Conservation (phyloP, 2,797 vertebrate genomes). For the Todus mexicanus region DNA sequence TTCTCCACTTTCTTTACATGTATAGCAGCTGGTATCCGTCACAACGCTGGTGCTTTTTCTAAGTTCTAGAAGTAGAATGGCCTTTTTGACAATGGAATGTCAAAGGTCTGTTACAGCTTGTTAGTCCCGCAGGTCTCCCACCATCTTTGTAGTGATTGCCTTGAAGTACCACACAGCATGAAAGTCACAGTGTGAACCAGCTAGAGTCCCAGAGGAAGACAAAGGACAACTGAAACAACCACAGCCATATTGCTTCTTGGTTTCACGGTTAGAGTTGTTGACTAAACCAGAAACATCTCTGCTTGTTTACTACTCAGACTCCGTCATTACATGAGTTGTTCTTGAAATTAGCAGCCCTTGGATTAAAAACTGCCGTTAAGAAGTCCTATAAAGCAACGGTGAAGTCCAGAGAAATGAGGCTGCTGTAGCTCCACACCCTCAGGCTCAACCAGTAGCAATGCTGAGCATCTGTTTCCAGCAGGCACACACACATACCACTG, state of each 20-base stretch:
- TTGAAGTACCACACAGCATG: neutral
- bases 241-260: neutral
- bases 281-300: neutral
- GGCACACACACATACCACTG: neutral
- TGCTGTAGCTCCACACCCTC: neutral
- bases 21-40: neutral
- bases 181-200: neutral
- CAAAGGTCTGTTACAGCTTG: neutral
- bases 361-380: neutral
- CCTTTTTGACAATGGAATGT: neutral
- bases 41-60: neutral
- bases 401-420: neutral
- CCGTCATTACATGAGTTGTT: neutral
- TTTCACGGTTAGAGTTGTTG: neutral
- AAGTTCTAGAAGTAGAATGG: neutral
- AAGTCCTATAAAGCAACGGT: neutral
- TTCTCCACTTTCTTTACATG: neutral
- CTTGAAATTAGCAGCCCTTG: neutral
- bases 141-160: neutral
- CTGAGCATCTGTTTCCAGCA: neutral
- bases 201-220: neutral
- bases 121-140: neutral
- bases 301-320: neutral
- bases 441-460: rapidly evolving
- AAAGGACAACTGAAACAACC: neutral